Evolutionary conservation across 1,140 invertebrate genomes (phyloP), one percentile per base, ranked within the genome.

Genomic region (Conus ventricosus): DNA sequence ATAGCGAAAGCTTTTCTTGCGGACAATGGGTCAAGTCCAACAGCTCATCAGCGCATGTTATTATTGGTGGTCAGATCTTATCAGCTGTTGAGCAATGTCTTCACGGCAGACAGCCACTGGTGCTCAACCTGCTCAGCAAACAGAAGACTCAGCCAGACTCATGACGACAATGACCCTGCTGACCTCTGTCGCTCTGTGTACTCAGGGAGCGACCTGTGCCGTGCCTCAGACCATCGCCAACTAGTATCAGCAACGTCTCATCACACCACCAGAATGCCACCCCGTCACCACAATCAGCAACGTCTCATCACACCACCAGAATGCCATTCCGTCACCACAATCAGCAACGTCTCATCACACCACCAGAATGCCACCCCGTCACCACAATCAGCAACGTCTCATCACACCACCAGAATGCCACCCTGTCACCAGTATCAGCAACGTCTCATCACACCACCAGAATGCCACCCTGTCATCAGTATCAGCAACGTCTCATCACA

Each of bases 31-130:
- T 39, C 39, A 39, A 39, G 39, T 39, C 39, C 39, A 39, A 39
- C 39, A 39, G 39, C 39, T 39, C 39, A 39, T 39, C 39, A 39
- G 39, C 39, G 3, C 39, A 39, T 39, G 39, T 39, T 1, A 39
- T 39, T 39, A 20, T 20, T 57, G 88, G 91, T 88, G 91, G 92
- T 93, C 92, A 93, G 92, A 92, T 93, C 92, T 93, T 93, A 93
- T 93, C 92, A 93, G 92, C 90, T 87, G 83, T 67, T 53, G 83
- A 75, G 71, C 76, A 20, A 71, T 10, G 67, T 71, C 67, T 71
- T 71, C 67, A 71, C 13, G 67, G 67, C 67, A 71, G 17, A 71
- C 11, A 71, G 67, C 67, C 0, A 6, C 67, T 17, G 67, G 67
- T 20, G 67, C 67, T 71, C 67, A 71, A 71, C 67, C 67, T 13